These are phyloP conservation scores for Apostichopus leukothele DNA, from an alignment of 53 echinoderm and acorn worm species.

Conservation along the genomic window DNA sequence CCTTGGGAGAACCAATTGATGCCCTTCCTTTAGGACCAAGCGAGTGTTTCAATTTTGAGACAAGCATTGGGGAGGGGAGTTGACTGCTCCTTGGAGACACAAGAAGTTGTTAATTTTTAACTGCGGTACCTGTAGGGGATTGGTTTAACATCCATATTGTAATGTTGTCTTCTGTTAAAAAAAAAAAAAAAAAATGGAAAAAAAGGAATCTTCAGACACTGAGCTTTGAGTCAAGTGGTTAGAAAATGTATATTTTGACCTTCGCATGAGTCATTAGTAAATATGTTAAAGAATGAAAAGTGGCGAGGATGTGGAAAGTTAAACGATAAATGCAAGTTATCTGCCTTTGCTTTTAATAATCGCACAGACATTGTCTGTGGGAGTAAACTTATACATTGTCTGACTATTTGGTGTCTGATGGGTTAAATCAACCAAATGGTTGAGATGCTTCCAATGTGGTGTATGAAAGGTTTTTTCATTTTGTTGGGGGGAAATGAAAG, in stretches of 20 bases:
- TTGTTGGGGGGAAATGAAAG: too few species aligned
- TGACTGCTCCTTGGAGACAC: constrained; percentile 23
- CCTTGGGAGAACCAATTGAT: background rate
- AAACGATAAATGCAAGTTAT: too few species aligned
- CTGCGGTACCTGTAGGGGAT: constrained; percentile 22
- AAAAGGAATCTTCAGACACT: background rate
- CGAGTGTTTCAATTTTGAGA: constrained; percentile 4
- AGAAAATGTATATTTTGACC: constrained; percentile 2
- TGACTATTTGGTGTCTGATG: too few species aligned
- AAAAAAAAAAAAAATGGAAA: background rate
- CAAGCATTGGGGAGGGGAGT: background rate
- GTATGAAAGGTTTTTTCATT: too few species aligned
- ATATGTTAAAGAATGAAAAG: background rate
- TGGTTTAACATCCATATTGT: constrained; percentile 18
- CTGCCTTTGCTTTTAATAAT: too few species aligned
- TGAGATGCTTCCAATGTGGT: too few species aligned
- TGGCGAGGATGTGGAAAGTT: background rate
- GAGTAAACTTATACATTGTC: too few species aligned
- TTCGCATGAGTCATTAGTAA: constrained; percentile 3
- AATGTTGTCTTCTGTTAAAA: background rate
- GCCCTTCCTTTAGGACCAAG: constrained; percentile 2
- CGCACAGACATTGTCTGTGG: too few species aligned
- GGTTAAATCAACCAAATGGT: too few species aligned
- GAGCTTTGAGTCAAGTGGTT: background rate
- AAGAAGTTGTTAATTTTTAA: constrained; percentile 14